Base-by-base conservation (phyloP, 2,888 invertebrate species). In the Coenonympha glycerion region DNA sequence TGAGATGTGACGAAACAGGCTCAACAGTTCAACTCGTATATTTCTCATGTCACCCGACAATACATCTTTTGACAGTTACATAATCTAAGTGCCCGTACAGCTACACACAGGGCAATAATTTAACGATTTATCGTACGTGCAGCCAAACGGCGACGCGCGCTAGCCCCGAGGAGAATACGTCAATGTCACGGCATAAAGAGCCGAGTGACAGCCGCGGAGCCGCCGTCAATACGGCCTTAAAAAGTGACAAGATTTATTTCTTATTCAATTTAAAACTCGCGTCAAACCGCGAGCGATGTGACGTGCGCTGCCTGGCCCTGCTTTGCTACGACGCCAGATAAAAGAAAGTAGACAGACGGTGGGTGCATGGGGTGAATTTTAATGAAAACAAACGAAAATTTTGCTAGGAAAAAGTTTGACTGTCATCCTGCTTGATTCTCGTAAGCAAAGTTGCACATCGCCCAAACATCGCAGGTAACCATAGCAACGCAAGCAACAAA, bases 161-260 rank as follows among this genome's bases (percentile, higher is more conserved):
- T 39, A 18, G 13, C 18, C 37, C 37, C 47, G 39, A 19, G 26
- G 31, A 16, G 53, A 15, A 54, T 54, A 48, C 45, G 54, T 54
- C 54, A 54, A 34, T 40, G 54, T 51, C 54, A 51, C 26, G 11
- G 37, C 28, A 53, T 48, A 56, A 50, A 56, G 40, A 34, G 33
- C 22, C 44, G 45, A 48, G 54, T 56, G 62, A 59, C 61, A 57
- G 57, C 55, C 52, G 59, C 58, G 48, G 49, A 57, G 52, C 55
- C 55, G 63, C 66, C 69, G 69, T 75, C 73, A 71, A 71, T 69
- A 68, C 64, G 59, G 60, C 69, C 70, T 73, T 74, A 75, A 74
- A 71, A 71, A 74, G 70, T 67, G 73, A 73, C 74, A 76, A 76
- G 77, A 77, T 79, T 77, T 77, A 79, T 79, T 69, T 72, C 77